phyloP scores from a whole-genome alignment of 2,113 vertebrate species.

The Peromyscus leucopus region DNA sequence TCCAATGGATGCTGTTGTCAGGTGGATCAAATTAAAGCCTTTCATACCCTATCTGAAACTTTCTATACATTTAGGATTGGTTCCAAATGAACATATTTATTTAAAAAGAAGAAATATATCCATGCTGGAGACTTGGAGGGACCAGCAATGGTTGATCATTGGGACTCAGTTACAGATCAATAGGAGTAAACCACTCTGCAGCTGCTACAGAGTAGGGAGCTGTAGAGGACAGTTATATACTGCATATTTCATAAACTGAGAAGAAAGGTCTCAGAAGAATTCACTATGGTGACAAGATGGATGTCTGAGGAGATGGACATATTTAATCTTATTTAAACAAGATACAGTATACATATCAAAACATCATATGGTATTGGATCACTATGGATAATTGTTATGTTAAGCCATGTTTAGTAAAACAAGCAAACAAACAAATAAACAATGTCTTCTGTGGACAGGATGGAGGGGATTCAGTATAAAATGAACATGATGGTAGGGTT shows the following conservation, averaged over 20 bases:
- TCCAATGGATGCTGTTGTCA: background rate
- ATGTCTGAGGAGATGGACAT: background rate
- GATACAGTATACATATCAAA: background rate
- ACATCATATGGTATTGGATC: background rate
- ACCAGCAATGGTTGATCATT: background rate
- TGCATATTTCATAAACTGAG: background rate
- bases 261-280: background rate
- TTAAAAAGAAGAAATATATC: background rate
- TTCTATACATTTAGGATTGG: background rate
- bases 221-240: background rate
- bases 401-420: background rate
- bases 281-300: background rate
- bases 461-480: background rate
- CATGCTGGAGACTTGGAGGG: background rate
- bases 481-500: rapidly evolving
- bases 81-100: background rate
- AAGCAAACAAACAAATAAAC: background rate
- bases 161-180: background rate
- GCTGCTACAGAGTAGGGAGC: too few species aligned
- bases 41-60: background rate
- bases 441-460: background rate
- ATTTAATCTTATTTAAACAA: background rate
- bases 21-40: background rate
- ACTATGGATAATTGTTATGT: background rate
- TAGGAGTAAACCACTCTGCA: background rate